A percentile compares a stretch with the other conserved stretches of the same genome.
Evolutionary conservation across 2,113 vertebrate genomes (phyloP).

Genomic region (Rhea americana): DNA sequence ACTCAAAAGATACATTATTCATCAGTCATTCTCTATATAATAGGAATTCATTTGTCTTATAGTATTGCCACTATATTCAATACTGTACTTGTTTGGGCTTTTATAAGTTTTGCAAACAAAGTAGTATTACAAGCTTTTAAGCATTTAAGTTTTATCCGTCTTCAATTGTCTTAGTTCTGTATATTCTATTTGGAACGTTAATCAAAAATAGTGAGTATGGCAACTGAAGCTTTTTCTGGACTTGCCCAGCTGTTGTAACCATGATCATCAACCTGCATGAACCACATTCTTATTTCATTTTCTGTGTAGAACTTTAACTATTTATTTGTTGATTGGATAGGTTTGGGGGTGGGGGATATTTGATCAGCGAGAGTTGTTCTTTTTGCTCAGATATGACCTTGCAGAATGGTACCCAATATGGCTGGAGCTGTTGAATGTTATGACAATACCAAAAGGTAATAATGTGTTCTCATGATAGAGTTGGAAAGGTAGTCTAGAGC

Average conservation of each 20-base stretch:
- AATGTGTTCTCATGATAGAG: background rate
- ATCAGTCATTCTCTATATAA: background rate
- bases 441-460: background rate
- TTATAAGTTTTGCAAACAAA: background rate
- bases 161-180: background rate
- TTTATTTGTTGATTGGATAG: background rate
- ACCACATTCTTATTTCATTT: background rate
- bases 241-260: background rate
- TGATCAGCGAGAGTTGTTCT: background rate
- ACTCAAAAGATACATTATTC: background rate
- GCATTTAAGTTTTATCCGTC: background rate
- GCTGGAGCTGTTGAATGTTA: background rate
- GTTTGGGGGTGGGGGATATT: background rate
- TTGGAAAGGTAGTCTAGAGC: background rate
- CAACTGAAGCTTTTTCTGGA: background rate
- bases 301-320: background rate
- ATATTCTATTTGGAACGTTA: background rate
- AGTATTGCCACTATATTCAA: background rate
- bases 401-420: background rate
- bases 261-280: background rate
- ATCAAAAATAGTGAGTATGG: background rate
- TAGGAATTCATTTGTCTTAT: background rate
- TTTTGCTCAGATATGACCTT: background rate
- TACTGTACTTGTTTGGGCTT: background rate
- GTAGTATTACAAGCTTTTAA: background rate